These are phyloP conservation scores for Pyrgilauda ruficollis DNA, from an alignment of 2,113 vertebrate species.

Conservation along the genomic window DNA sequence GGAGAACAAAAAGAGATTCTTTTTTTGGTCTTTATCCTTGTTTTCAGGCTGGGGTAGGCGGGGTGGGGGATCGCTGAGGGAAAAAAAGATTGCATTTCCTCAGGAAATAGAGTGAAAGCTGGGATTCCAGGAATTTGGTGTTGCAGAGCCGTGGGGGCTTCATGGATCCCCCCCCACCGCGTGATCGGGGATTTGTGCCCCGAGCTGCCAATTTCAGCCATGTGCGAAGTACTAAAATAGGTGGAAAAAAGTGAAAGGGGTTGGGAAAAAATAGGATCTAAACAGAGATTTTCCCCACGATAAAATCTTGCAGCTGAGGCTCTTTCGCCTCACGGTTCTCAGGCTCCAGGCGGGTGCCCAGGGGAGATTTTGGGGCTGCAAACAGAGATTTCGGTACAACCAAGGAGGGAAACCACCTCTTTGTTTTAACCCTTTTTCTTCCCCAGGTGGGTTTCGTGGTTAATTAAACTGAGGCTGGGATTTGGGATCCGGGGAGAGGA, in stretches of 20 bases:
- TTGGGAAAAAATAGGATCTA: background rate
- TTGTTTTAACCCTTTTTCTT: background rate
- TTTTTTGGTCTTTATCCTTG: background rate
- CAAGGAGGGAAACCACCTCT: background rate
- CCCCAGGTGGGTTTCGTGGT: background rate
- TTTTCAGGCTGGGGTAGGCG: background rate
- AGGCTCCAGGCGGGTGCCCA: background rate
- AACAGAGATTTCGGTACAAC: background rate
- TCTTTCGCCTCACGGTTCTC: background rate
- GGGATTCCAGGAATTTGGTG: background rate
- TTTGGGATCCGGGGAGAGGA: background rate
- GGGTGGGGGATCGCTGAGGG: background rate
- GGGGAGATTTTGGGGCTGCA: background rate
- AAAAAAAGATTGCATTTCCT: background rate
- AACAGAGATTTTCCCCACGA: background rate
- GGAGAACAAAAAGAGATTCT: background rate
- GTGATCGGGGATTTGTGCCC: accelerated
- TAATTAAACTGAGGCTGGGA: background rate
- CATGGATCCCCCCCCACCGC: accelerated
- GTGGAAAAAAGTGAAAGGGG: background rate
- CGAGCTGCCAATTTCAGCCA: background rate
- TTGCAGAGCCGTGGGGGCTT: background rate
- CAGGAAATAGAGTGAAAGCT: slow-evolving; percentile 29
- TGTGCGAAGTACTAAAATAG: background rate
- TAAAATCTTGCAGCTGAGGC: background rate